Evolutionary conservation across 2,113 vertebrate genomes (phyloP).

Genomic region (Odobenus rosmarus): DNA sequence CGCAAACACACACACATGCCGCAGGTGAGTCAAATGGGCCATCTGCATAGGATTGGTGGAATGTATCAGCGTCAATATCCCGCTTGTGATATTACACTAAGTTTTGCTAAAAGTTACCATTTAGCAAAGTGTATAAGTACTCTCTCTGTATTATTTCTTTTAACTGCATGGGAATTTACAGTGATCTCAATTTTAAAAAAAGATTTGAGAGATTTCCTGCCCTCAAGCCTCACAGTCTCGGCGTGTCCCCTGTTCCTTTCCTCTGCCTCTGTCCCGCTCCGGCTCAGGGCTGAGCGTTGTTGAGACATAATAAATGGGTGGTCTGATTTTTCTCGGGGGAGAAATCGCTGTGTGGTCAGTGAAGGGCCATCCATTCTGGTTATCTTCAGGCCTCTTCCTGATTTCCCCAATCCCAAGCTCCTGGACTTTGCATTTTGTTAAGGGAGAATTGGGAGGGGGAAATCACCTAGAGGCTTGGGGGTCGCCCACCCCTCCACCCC

Average conservation of each 20-base stretch:
- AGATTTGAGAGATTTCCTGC: background rate
- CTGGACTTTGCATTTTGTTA: background rate
- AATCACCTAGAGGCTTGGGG: background rate
- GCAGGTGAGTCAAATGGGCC: background rate
- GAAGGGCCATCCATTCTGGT: background rate
- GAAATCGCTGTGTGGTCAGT: background rate
- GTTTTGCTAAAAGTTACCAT: background rate
- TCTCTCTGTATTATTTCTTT: background rate
- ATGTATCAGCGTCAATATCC: background rate
- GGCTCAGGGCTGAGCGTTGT: rapidly evolving
- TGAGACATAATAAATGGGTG: too few relatives aligned
- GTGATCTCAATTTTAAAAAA: background rate
- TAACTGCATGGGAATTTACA: background rate
- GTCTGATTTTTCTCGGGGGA: background rate
- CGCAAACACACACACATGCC: background rate
- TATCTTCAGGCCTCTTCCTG: background rate
- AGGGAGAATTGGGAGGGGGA: background rate
- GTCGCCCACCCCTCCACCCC: too few relatives aligned
- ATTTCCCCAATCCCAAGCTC: background rate
- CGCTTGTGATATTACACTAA: background rate
- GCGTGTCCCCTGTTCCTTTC: background rate
- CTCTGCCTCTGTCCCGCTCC: background rate
- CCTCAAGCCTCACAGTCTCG: background rate
- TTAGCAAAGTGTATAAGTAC: background rate
- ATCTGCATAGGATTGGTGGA: background rate